Evolutionary conservation across 1,140 invertebrate genomes (phyloP), one percentile per base, ranked within the genome.

Genomic region (Caenorhabditis latens): DNA sequence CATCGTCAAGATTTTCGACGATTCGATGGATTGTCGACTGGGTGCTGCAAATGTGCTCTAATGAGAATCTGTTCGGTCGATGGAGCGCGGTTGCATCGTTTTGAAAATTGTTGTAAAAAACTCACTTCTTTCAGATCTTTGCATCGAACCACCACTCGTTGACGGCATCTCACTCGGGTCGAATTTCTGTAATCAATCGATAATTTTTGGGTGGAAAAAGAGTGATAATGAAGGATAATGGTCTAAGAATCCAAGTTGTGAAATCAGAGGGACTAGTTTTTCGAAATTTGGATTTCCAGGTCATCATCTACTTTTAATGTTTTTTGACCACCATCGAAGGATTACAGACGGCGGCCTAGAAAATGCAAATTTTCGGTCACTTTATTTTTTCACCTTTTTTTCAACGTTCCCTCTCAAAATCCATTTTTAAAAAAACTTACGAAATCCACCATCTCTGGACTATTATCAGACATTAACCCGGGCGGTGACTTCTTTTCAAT

Each of bases 401-500:
- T 4, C 2, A 75, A 75, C 4, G 0, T 46, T n/a, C 32, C 13
- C n/a, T n/a, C n/a, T n/a, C n/a, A 46, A 71, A 11, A 71, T 71
- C 9, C 24, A 32, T 19, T 0, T 4, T 42, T 40, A 65, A 65
- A 40, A 32, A 42, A 13, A 71, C 67, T 46, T n/a, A 71, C 67
- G n/a, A 46, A 79, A 3, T 79, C 71, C 2, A n/a, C 8, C 71
- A 79, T 50, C 24, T 7, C 6, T 8, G 71, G 71, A 42, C 71
- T 79, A 42, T 79, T 46, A 3, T 53, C 9, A 4, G n/a, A n/a
- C 21, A 46, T 13, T 7, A 79, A 24, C 13, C n/a, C 43, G 16
- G 71, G 43, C n/a, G 71, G 71, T n/a, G 71, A 79, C n/a, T 50
- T 79, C 40, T 79, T 79, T 46, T 79, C 46, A 21, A 50, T 24